Evolutionary conservation across 2,797 vertebrate genomes (phyloP).

Genomic region (Diplodus sargus): DNA sequence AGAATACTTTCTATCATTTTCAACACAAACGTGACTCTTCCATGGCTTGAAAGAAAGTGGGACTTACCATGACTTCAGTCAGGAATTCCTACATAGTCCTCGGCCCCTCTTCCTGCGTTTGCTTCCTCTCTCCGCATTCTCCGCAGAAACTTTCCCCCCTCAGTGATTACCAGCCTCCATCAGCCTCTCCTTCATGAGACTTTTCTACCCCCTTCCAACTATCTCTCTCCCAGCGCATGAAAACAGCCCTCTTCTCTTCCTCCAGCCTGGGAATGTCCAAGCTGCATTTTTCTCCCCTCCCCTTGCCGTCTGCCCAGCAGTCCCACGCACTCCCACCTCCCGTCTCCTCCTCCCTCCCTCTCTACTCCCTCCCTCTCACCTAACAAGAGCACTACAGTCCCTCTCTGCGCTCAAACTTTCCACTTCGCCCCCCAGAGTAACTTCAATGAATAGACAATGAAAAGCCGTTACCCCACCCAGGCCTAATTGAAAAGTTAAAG

Average conservation of each 20-base stretch:
- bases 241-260: constrained; percentile 28
- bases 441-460: constrained; percentile 79
- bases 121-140: constrained; percentile 70
- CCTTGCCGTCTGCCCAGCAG: constrained; percentile 49
- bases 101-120: constrained; percentile 61
- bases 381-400: constrained; percentile 82
- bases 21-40: background rate
- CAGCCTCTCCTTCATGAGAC: background rate
- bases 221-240: background rate
- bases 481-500: constrained; percentile 14
- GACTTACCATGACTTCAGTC: constrained; percentile 85
- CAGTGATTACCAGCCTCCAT: constrained; percentile 18
- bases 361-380: constrained; percentile 49
- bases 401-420: constrained; percentile 80
- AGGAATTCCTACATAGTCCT: constrained; percentile 80
- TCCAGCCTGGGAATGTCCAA: constrained; percentile 73
- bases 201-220: background rate
- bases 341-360: constrained; percentile 5
- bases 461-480: constrained; percentile 64
- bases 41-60: background rate
- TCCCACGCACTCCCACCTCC: constrained; percentile 60
- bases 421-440: constrained; percentile 65
- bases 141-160: constrained; percentile 38
- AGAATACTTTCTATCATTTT: background rate
- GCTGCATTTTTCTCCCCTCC: constrained; percentile 37